phyloP scores from a whole-genome alignment of 2,888 invertebrate genomes.

The Bombylius discolor region DNA sequence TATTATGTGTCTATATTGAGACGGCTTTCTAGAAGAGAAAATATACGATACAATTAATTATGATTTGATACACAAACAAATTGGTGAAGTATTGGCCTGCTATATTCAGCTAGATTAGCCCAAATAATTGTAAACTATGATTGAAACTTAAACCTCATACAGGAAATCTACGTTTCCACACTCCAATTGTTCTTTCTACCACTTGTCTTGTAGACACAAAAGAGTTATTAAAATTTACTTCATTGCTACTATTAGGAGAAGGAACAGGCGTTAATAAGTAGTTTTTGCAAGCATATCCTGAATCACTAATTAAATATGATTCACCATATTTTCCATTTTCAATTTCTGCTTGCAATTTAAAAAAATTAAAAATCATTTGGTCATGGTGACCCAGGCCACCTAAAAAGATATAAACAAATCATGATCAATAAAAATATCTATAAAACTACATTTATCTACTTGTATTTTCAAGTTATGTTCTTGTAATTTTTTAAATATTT shows the following conservation, averaged over 20 bases:
- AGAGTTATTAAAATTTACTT: neutral
- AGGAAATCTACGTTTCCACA: constrained; percentile 20
- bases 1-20: neutral
- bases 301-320: constrained; percentile 9
- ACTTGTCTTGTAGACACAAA: constrained; percentile 10
- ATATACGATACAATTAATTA: too few relatives aligned
- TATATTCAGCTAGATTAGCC: too few relatives aligned
- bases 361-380: constrained; percentile 18
- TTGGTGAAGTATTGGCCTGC: too few relatives aligned
- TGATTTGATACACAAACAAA: too few relatives aligned
- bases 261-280: constrained; percentile 11
- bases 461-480: constrained; percentile 17
- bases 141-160: too few relatives aligned
- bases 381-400: constrained; percentile 24
- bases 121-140: neutral
- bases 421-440: too few relatives aligned
- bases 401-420: too few relatives aligned
- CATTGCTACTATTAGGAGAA: neutral
- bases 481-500: constrained; percentile 16
- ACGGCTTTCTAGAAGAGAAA: neutral
- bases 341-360: constrained; percentile 8
- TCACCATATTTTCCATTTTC: constrained; percentile 9
- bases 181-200: constrained; percentile 17
- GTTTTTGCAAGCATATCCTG: constrained; percentile 9
- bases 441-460: constrained; percentile 12